Base-by-base conservation (phyloP, 2,888 invertebrate genomes). In the Dynastes hyllus region DNA sequence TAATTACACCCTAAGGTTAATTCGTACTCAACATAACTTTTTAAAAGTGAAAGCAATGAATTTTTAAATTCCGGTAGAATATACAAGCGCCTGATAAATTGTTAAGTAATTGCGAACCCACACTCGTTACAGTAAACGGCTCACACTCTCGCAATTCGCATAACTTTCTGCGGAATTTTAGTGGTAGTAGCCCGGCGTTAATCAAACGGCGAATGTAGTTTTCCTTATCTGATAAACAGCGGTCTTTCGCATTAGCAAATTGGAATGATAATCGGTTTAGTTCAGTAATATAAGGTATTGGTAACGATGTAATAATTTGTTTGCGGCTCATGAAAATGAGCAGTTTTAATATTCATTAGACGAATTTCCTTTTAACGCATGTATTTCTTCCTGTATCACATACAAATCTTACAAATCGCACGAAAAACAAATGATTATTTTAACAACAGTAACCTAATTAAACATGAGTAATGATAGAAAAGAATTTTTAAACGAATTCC, bases 141-240 rank as follows among this genome's bases (percentile, higher is more conserved):
- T 71, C 55, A 55, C 45, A 76, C 67, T 37, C 32, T 37, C 45
- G 45, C 8, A 8, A 11, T 8, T 45, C 76, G 76, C 58, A 63
- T 76, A 79, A 76, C 76, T 76, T 70, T 63, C 55, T 22, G 6
- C 66, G 79, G 79, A 79, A 79, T 79, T 78, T 77, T 76, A 63
- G 65, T 71, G 40, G 79, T 50, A 51, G 66, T 77, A 22, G 66
- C 51, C n/a, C 53, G 27, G 27, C 77, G 63, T 79, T 71, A 71
- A 79, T 79, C 71, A 79, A 75, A 79, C 45, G 40, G 51, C 29
- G n/a, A 70, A 53, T 53, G 16, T 70, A 70, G 5, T 70, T 70
- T 45, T 45, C 22, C 66, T 67, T 40, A 67, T 51, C 69, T 51
- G 69, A 70, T 70, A 51, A 50, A 45, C 22, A 37, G 63, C 29